Conservation (phyloP, 2,888 invertebrate species). For the Callyntrura sp. region DNA sequence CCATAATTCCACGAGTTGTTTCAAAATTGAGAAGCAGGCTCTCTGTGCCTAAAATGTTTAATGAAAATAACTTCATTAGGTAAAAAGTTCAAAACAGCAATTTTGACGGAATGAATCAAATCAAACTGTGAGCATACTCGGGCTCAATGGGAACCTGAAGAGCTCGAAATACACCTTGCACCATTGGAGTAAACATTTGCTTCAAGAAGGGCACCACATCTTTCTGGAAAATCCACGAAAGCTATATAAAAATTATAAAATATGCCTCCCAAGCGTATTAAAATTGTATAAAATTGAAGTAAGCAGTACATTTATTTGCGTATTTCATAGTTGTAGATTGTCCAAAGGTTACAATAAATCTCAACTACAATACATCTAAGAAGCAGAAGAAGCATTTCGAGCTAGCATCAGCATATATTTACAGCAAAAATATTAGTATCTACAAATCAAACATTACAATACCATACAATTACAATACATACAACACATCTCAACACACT, state of each 20-base stretch:
- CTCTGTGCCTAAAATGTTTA: conserved; percentile 86
- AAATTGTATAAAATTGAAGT: conserved; percentile 36
- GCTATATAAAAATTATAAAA: conserved; percentile 81
- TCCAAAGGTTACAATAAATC: no score
- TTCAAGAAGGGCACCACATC: conserved; percentile 86
- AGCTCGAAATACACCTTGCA: conserved; percentile 86
- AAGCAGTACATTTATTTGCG: neutral
- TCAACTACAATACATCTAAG: no score
- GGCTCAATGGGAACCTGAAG: conserved; percentile 86
- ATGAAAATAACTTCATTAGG: no score
- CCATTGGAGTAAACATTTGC: conserved; percentile 86
- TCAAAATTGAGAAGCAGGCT: conserved; percentile 86
- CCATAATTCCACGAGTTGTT: conserved; percentile 86
- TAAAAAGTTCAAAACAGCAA: conserved; percentile 27
- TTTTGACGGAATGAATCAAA: conserved; percentile 8
- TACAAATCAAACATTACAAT: no score
- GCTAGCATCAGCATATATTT: no score
- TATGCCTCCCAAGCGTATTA: conserved; percentile 74
- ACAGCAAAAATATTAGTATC: no score
- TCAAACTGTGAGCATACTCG: conserved; percentile 85
- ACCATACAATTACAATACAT: no score
- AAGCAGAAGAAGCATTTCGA: neutral
- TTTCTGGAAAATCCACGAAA: conserved; percentile 85
- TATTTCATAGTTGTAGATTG: no score
- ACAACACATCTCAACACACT: no score